phyloP scores from a whole-genome alignment of 2,113 vertebrate genomes.

The Aptenodytes forsteri region DNA sequence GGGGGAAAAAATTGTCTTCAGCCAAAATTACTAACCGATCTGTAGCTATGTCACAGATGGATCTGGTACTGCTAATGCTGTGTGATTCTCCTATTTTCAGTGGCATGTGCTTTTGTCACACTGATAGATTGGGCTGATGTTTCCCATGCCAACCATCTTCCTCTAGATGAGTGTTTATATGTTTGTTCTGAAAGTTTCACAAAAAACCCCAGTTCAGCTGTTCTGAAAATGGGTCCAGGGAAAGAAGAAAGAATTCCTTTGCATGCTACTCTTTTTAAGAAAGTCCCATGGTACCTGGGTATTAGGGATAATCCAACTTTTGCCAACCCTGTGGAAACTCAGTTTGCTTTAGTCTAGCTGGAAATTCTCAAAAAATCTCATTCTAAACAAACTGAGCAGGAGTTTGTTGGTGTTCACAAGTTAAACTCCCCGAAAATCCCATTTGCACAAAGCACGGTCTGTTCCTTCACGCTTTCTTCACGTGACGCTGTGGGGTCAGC shows the following conservation, averaged over 20 bases:
- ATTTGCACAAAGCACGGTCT: fast-evolving
- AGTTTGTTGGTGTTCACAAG: not conserved
- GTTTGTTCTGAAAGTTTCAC: not conserved
- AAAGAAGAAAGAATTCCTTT: not conserved
- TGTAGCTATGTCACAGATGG: not conserved
- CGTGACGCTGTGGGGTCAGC: fast-evolving
- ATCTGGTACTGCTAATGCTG: not conserved
- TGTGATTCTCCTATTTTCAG: not conserved
- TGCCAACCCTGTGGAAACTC: not conserved
- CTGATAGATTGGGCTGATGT: not conserved
- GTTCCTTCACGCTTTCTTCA: not conserved
- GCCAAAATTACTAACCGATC: not conserved
- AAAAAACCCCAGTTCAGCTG: not conserved
- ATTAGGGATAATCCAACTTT: not conserved
- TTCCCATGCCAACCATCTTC: not conserved
- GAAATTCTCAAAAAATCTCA: not conserved
- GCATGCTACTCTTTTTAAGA: not conserved
- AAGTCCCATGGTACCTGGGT: too few relatives aligned
- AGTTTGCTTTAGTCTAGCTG: not conserved
- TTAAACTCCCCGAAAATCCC: not conserved
- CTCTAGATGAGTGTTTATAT: not conserved
- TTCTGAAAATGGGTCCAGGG: not conserved
- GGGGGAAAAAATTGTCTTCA: not conserved
- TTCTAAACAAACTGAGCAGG: not conserved
- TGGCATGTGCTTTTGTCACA: not conserved